Base-by-base conservation (phyloP, 2,888 invertebrate species). In the Nipponacmea schrenckii region DNA sequence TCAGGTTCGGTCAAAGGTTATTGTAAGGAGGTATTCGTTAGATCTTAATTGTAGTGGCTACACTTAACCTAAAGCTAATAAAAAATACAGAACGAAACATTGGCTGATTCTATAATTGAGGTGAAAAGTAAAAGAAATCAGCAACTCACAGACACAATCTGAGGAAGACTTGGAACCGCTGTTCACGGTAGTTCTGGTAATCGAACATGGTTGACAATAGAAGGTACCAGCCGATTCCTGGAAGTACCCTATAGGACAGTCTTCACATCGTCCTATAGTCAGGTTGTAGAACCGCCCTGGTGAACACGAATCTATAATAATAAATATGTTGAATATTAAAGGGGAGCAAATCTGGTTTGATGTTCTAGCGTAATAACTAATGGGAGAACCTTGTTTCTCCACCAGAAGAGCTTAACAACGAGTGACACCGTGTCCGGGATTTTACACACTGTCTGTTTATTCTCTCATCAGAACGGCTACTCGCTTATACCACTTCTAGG, bases 221-320 rank as follows among this genome's bases (percentile, higher is more conserved):
- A 79, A 79, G 0, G 70, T 48, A 20, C 79, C 79, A 0, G 69
- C 45, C 24, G 39, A 20, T 7, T 72, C 64, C 26, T 77, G 72
- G 66, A 74, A 80, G 70, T 73, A 77, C 12, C 80, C 80, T 4
- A 69, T n/a, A 1, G 74, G 73, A 69, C 80, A 80, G 26, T 66
- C 67, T 26, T 50, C 64, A 68, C 80, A 80, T 24, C 50, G 26
- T 20, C 64, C 64, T 1, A 64, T 62, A 3, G 66, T 66, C 31
- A 74, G 26, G 46, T 75, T 73, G 73, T 72, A 79, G 70, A 69
- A 77, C 46, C 62, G 62, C 12, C 79, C 78, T 56, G 27, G 64
- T 20, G 24, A 39, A 69, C 78, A 77, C 1, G 62, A 64, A 24
- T 46, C 78, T 77, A 7, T 5, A 39, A 39, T 31, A 39, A 39